These are phyloP conservation scores for Hetaerina americana DNA, from an alignment of 1,140 invertebrate genomes.

Conservation along the genomic window DNA sequence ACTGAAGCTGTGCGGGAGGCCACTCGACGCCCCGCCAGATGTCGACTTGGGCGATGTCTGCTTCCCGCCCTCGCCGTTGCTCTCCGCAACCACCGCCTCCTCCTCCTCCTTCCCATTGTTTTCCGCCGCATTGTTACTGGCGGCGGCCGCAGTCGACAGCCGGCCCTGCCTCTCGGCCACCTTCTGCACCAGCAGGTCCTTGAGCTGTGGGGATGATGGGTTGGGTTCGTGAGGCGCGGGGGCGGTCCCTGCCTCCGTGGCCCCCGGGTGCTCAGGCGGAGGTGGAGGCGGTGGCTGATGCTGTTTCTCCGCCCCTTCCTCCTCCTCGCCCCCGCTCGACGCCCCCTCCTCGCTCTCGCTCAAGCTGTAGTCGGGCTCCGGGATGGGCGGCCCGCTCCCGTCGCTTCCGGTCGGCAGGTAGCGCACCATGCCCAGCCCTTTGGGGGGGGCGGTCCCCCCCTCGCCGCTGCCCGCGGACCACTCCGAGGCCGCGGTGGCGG, in stretches of 20 bases:
- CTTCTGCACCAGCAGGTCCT: constrained; percentile 22
- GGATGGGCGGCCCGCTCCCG: constrained; percentile 51
- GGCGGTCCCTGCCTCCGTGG: neutral
- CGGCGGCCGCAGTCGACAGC: constrained; percentile 13
- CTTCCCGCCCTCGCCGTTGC: constrained; percentile 41
- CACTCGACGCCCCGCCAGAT: neutral
- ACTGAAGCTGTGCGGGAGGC: constrained; percentile 65
- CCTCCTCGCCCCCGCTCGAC: constrained; percentile 26
- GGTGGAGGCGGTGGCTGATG: constrained; percentile 19
- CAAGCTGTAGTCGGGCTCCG: constrained; percentile 79
- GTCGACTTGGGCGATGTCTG: neutral
- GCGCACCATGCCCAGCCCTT: neutral
- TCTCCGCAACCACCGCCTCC: constrained; percentile 41
- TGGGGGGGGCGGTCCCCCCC: neutral
- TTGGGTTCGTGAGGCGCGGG: no score
- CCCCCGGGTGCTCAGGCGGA: neutral
- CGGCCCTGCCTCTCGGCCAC: constrained; percentile 20
- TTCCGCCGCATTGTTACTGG: constrained; percentile 15
- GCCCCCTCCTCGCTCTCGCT: constrained; percentile 47
- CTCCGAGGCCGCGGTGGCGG: neutral
- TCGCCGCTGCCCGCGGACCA: neutral
- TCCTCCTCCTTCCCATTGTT: constrained; percentile 9
- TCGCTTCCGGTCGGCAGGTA: neutral
- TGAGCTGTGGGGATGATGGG: constrained; percentile 15
- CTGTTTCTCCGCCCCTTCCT: constrained; percentile 42